A percentile compares a stretch with the other conserved stretches of the same genome.
Evolutionary conservation across 1,140 invertebrate species (phyloP).

Genomic region (Bombus haemorrhoidalis): DNA sequence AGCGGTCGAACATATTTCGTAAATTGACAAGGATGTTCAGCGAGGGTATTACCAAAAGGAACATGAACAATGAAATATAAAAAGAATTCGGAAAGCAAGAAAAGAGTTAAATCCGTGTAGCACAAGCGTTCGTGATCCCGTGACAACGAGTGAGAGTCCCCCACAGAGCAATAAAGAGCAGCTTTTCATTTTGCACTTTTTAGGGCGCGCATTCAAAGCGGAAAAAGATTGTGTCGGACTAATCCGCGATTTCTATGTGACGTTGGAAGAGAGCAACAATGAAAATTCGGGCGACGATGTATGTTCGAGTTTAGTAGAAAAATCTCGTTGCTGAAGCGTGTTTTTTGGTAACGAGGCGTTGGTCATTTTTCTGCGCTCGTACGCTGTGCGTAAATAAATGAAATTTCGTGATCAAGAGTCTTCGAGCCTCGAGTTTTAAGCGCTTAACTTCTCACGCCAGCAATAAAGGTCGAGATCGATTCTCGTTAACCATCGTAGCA

Average conservation of each 20-base stretch:
- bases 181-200: conserved; percentile 61
- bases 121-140: conserved; percentile 38
- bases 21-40: background rate
- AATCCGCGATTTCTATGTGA: conserved; percentile 39
- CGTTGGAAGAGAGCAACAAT: conserved; percentile 30
- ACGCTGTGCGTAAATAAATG: background rate
- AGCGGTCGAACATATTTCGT: background rate
- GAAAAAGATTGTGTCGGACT: conserved; percentile 41
- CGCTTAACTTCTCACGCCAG: background rate
- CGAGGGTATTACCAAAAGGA: no score
- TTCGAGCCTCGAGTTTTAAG: background rate
- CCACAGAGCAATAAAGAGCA: conserved; percentile 56
- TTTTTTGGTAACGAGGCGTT: background rate
- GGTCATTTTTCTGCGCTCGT: background rate
- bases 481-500: background rate
- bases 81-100: conserved; percentile 17
- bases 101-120: conserved; percentile 22
- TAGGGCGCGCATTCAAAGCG: conserved; percentile 42
- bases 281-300: conserved; percentile 9
- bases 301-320: background rate
- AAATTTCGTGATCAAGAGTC: background rate
- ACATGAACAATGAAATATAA: background rate
- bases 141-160: conserved; percentile 23
- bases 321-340: background rate
- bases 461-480: background rate